Evolutionary conservation across 2,888 invertebrate genomes (phyloP).

Genomic region (Urechis unicinctus): DNA sequence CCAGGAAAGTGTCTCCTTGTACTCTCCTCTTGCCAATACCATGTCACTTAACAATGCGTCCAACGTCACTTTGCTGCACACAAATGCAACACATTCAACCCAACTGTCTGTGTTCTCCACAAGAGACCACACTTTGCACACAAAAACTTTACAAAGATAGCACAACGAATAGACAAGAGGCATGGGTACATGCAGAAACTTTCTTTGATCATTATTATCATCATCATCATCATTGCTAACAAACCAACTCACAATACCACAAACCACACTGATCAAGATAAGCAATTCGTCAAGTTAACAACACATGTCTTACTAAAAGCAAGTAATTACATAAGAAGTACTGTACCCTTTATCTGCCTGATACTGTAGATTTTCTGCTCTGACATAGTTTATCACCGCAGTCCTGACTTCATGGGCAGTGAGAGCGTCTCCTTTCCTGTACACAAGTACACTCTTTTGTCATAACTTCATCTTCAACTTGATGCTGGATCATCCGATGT

Average conservation of each 20-base stretch:
- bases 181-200: too few species aligned
- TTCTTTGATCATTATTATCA: too few species aligned
- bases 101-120: neutral
- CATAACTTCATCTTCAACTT: neutral
- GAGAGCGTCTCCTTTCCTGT: conserved; percentile 60
- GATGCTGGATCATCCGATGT: too few species aligned
- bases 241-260: neutral
- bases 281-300: too few species aligned
- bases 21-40: conserved; percentile 47
- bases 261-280: too few species aligned
- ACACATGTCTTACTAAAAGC: too few species aligned
- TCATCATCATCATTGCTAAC: too few species aligned
- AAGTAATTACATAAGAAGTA: neutral
- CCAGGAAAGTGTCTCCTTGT: conserved; percentile 57
- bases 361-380: conserved; percentile 57
- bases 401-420: conserved; percentile 62
- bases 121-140: too few species aligned
- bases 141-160: too few species aligned
- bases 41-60: conserved; percentile 55
- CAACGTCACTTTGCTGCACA: conserved; percentile 51
- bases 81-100: neutral
- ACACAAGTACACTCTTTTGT: too few species aligned
- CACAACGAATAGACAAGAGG: too few species aligned
- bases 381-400: conserved; percentile 67
- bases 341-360: conserved; percentile 9